phyloP scores from a whole-genome alignment of 2,888 invertebrate species.

The Nephrotoma flavescens region DNA sequence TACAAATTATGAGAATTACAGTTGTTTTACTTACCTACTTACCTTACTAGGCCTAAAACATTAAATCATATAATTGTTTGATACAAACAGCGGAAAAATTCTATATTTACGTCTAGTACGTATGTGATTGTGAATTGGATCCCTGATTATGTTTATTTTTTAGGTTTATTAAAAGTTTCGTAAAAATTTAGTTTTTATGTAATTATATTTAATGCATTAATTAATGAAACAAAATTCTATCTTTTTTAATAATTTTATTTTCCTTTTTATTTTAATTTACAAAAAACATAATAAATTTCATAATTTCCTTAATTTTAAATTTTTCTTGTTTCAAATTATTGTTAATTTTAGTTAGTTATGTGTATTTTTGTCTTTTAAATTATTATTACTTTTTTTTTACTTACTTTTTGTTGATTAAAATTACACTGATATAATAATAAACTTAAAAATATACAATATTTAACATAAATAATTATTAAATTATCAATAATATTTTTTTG shows the following conservation, averaged over 20 bases:
- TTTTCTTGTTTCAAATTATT: background rate
- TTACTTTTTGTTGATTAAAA: background rate
- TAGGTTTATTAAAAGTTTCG: no score
- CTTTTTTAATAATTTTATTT: background rate
- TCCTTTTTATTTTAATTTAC: background rate
- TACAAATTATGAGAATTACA: no score
- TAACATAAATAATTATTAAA: background rate
- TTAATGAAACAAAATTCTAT: background rate
- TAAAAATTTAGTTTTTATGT: no score
- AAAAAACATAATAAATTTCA: background rate
- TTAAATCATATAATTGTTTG: no score
- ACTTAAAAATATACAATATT: background rate
- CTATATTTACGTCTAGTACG: no score
- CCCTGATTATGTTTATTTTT: no score
- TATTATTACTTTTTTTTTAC: background rate
- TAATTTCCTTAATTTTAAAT: background rate
- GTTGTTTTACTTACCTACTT: no score
- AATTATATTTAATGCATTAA: no score
- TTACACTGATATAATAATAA: background rate
- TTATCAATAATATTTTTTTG: background rate
- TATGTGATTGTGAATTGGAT: no score
- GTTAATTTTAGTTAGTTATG: background rate
- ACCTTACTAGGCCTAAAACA: no score
- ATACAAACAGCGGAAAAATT: no score
- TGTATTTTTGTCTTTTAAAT: background rate